Conservation (phyloP, 2,888 invertebrate genomes). For the Sinopyrophorus schimmeli region DNA sequence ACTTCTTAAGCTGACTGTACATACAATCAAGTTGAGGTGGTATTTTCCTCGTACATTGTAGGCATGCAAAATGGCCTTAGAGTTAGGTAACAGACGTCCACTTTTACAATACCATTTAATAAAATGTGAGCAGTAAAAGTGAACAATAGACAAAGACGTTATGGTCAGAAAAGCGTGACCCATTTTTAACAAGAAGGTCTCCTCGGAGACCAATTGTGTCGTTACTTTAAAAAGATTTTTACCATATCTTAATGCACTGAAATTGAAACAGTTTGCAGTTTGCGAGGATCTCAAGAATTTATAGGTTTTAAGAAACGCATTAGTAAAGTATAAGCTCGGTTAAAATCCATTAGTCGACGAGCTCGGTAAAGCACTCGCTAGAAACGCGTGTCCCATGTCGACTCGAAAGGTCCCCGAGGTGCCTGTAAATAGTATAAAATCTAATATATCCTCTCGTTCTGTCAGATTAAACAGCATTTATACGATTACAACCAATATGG, state of each 20-base stretch:
- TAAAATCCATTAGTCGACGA: conserved; percentile 47
- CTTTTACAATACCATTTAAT: too few relatives aligned
- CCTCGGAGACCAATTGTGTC: conserved; percentile 35
- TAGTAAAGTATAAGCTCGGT: conserved; percentile 46
- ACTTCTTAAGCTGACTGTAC: too few relatives aligned
- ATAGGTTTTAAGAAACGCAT: conserved; percentile 48
- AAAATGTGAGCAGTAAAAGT: too few relatives aligned
- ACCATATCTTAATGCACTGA: conserved; percentile 39
- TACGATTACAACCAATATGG: conserved; percentile 26
- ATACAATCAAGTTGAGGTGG: too few relatives aligned
- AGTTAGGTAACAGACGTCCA: too few relatives aligned
- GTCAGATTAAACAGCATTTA: conserved; percentile 38
- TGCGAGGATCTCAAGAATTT: conserved; percentile 41
- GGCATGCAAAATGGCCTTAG: too few relatives aligned
- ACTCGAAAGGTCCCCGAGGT: conserved; percentile 36
- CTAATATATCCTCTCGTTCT: conserved; percentile 40
- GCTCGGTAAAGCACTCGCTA: conserved; percentile 35
- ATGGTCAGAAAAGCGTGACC: too few relatives aligned
- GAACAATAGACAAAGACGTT: too few relatives aligned
- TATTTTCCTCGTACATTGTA: too few relatives aligned
- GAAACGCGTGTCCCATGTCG: conserved; percentile 30
- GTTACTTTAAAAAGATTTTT: conserved; percentile 43
- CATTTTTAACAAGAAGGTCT: too few relatives aligned
- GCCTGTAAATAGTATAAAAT: conserved; percentile 41
- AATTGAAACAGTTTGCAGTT: conserved; percentile 38